Evolutionary conservation across 2,113 vertebrate species (phyloP), one percentile per base, ranked within the genome.

Genomic region (Calonectris borealis): DNA sequence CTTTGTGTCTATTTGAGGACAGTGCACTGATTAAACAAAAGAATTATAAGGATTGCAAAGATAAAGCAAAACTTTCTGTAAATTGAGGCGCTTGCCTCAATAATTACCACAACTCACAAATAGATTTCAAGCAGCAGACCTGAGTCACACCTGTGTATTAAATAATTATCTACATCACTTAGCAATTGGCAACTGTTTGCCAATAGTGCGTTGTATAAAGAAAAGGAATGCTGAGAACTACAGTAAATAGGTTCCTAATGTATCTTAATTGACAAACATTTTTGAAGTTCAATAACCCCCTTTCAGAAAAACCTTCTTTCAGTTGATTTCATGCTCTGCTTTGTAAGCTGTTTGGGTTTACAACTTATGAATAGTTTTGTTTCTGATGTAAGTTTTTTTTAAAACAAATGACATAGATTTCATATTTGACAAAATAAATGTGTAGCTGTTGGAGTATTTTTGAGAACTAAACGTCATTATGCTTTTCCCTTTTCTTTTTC

Each of bases 401-500:
- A 27, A 34, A 93, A 71, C 22, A 92, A 94, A 85, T 95, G 29
- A 91, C 72, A 46, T 19, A 49, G 61, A 90, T 97, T 97, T 96
- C 18, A 42, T 93, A 76, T 88, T 93, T 95, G 84, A 93, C 66
- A 92, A 85, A 95, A 94, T 88, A 78, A 94, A 96, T 96, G 60
- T 84, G 71, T 91, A 88, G 85, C 82, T 81, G 51, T 95, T 94
- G 42, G 51, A 92, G 40, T 79, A 86, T 93, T 97, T 95, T 90
- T 93, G 71, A 92, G 86, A 86, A 89, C 32, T 92, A 83, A 90
- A 95, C 97, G 79, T 91, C 87, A 94, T 96, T 93, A 94, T 96
- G 81, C 90, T 96, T 97, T 97, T 51, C 40, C 32, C 51, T 86
- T 96, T 95, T 48, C 25, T 68, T 72, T 91, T 93, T 83, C 69